These are phyloP conservation scores for Cantharis rufa DNA, from an alignment of 2,888 invertebrate genomes.

Conservation along the genomic window DNA sequence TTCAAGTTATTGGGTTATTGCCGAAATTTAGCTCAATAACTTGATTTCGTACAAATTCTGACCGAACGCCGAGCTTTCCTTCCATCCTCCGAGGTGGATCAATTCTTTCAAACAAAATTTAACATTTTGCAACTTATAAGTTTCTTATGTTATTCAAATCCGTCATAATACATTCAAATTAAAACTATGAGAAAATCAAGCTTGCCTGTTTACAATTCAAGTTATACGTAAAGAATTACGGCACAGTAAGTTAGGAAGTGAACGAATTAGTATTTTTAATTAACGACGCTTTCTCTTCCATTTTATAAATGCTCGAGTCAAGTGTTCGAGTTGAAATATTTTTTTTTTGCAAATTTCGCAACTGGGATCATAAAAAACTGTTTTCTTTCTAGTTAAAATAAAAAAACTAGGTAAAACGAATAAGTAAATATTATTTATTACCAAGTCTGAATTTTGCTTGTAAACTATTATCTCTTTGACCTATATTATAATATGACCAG, in stretches of 20 bases:
- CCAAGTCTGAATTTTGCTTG: background rate
- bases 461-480: constrained; percentile 38
- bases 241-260: background rate
- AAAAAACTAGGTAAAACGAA: background rate
- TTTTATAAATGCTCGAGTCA: constrained; percentile 11
- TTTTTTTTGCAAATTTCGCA: background rate
- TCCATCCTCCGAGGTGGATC: too few species aligned
- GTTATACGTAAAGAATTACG: constrained; percentile 10
- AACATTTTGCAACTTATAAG: too few species aligned
- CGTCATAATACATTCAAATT: background rate
- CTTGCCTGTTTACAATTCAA: constrained; percentile 5
- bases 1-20: background rate
- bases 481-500: constrained; percentile 37
- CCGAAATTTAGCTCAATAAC: background rate
- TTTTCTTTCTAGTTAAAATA: background rate
- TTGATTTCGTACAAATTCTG: background rate
- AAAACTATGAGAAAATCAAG: background rate
- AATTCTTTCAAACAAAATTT: too few species aligned
- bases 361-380: background rate
- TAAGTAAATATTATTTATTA: background rate
- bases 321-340: background rate
- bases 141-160: background rate
- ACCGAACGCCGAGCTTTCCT: too few species aligned
- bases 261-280: constrained; percentile 22
- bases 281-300: constrained; percentile 15